Conservation (phyloP, 2,113 vertebrate genomes). For the Eretmochelys imbricata region DNA sequence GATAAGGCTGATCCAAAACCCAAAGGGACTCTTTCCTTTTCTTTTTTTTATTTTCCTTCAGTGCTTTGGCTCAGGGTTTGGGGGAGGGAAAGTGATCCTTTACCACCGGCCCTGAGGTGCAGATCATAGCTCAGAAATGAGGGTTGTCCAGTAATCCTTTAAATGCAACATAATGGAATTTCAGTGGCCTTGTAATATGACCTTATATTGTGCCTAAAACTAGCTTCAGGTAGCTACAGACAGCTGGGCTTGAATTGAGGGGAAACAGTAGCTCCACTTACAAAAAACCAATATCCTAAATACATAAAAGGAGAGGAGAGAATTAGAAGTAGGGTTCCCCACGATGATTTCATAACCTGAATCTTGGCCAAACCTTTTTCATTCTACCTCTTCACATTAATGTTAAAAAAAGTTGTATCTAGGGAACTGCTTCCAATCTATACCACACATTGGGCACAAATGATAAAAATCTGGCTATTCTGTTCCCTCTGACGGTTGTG, state of each 20-base stretch:
- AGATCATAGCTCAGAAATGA: neutral
- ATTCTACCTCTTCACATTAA: neutral
- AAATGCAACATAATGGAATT: neutral
- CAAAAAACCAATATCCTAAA: neutral
- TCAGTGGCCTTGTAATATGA: neutral
- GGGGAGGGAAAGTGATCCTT: neutral
- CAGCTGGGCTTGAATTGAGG: neutral
- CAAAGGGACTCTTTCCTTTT: neutral
- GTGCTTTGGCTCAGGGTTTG: neutral
- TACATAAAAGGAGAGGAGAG: neutral
- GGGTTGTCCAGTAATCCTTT: neutral
- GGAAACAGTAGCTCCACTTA: neutral
- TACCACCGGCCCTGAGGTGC: neutral
- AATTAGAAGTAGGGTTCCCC: neutral
- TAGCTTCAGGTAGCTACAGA: neutral
- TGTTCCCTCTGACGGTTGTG: conserved; percentile 6
- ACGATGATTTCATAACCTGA: neutral
- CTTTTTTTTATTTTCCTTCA: neutral
- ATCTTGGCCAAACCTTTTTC: neutral
- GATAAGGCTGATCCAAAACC: neutral
- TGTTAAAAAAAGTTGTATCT: neutral
- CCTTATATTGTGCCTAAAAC: neutral
- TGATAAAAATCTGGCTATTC: neutral
- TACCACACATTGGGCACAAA: neutral
- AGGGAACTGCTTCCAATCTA: neutral